Evolutionary conservation across 2,797 vertebrate genomes (phyloP), one percentile per base, ranked within the genome.

Genomic region (Rhinichthys osculus): DNA sequence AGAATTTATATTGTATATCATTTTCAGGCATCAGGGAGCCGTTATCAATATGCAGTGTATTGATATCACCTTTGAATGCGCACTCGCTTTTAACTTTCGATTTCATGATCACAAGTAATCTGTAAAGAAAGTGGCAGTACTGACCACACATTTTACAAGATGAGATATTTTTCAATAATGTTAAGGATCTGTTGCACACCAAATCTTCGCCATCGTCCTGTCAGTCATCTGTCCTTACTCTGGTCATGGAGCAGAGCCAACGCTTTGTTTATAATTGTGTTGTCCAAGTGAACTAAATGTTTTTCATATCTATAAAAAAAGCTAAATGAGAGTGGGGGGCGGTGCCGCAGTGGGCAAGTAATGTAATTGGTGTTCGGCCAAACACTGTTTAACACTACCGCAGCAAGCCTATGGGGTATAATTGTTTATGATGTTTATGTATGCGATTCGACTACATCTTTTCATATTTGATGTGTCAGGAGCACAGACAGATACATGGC

Each of bases 401-500:
- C 27, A 3, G 13, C 27, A 64, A 64, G 27, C 27, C 27, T 66
- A 3, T 66, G 30, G 14, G 62, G 62, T 30, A 3, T 66, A 17
- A 33, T 16, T 16, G 6, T 66, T n/a, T 57, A 23, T 19, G 3
- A 30, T 50, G 73, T 54, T 35, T 57, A n/a, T n/a, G 1, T 27
- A n/a, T 78, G 54, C 27, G 17, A 30, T 33, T 30, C 0, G 23
- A 78, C 10, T 38, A 40, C 1, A 52, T 16, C 30, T 52, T 19
- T 27, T 27, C 0, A 33, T 10, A 81, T 84, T 74, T 50, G 5
- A 7, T 67, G 23, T 19, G 5, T 1, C 87, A 97, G 97, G 96
- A 97, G 84, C 96, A 97, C 89, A 93, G 96, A 11, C 96, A 97
- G 88, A 95, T 94, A 42, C 96, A 97, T 5, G 97, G 96, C 86